A percentile compares a stretch with the other conserved stretches of the same genome.
phyloP scores from a whole-genome alignment of 2,797 vertebrate species.

The Rhabdophis nuchalis region DNA sequence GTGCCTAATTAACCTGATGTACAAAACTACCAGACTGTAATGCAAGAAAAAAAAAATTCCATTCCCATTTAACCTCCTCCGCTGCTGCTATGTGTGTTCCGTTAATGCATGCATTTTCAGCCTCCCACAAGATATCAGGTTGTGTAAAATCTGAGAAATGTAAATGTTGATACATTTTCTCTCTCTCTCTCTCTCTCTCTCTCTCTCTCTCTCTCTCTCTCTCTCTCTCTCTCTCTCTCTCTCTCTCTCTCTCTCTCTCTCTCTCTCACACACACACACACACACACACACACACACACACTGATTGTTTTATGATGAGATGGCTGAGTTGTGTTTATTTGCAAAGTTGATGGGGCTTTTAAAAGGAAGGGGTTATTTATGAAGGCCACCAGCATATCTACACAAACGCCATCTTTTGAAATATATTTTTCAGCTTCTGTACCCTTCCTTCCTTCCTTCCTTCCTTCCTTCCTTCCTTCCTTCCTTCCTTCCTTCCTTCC shows the following conservation, averaged over 20 bases:
- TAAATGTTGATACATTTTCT: neutral
- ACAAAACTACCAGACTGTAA: neutral
- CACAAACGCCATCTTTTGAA: neutral
- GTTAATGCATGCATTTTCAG: constrained; percentile 40
- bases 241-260: too few relatives aligned
- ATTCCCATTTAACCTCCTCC: neutral
- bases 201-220: too few relatives aligned
- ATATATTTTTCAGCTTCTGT: neutral
- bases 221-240: too few relatives aligned
- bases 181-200: too few relatives aligned
- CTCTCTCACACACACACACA: neutral
- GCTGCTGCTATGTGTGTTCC: constrained; percentile 29
- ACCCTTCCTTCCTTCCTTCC: neutral
- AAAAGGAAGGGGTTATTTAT: neutral
- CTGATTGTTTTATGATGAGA: constrained; percentile 11
- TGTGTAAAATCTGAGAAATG: constrained; percentile 20
- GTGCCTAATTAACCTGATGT: neutral
- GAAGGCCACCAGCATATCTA: neutral
- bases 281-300: too few relatives aligned
- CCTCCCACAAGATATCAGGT: constrained; percentile 23
- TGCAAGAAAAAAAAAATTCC: neutral
- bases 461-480: too few relatives aligned
- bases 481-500: neutral
- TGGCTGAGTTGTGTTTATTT: neutral
- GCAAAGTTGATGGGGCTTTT: neutral